Percentiles rank a stretch among this genome's conserved stretches.
phyloP scores from a whole-genome alignment of 2,888 invertebrate species.

The Epirrita christyi region DNA sequence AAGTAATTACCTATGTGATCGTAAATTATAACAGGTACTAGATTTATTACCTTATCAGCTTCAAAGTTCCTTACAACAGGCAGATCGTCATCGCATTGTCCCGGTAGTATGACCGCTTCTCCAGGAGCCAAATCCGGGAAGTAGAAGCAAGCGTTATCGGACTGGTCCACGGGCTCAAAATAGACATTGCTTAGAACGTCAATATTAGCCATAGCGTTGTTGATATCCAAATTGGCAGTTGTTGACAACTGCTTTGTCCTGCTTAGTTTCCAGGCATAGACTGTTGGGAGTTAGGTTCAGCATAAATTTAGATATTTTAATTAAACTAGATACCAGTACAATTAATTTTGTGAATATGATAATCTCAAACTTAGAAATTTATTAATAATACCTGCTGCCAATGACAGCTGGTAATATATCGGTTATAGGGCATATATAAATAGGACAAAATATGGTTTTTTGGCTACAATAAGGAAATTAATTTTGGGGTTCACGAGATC shows the following conservation, averaged over 20 bases:
- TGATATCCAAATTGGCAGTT: conserved; percentile 45
- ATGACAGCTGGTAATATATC: too few relatives aligned
- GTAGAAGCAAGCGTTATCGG: conserved; percentile 61
- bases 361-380: too few relatives aligned
- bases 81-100: conserved; percentile 62
- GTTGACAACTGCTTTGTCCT: conserved; percentile 48
- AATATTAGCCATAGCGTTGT: conserved; percentile 42
- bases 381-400: too few relatives aligned
- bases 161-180: conserved; percentile 52
- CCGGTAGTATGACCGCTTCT: conserved; percentile 56
- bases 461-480: too few relatives aligned
- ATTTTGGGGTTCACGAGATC: too few relatives aligned
- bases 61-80: conserved; percentile 58
- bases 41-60: conserved; percentile 50
- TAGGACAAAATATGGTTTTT: too few relatives aligned
- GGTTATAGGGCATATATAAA: too few relatives aligned
- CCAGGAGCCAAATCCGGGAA: conserved; percentile 51
- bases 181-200: conserved; percentile 57
- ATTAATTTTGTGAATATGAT: too few relatives aligned
- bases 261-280: conserved; percentile 69
- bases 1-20: neutral
- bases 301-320: too few relatives aligned
- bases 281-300: conserved; percentile 31
- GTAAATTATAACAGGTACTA: too few relatives aligned
- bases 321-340: too few relatives aligned